Evolutionary conservation across 1,140 invertebrate genomes (phyloP).

Genomic region (Philotrypesis tridentata): DNA sequence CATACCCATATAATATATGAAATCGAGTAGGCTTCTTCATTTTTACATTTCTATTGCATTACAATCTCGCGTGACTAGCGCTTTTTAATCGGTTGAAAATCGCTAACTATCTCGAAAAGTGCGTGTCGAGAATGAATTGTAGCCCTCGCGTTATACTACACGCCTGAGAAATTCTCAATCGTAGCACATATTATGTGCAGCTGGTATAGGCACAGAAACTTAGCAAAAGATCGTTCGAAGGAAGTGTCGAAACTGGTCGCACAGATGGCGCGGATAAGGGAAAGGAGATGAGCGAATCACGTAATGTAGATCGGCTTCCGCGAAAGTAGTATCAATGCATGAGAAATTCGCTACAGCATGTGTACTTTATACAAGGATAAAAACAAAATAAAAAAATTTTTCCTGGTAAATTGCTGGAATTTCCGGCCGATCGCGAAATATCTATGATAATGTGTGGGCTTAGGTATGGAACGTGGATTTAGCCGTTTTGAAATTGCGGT

Average conservation of each 20-base stretch:
- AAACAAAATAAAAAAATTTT: conserved; percentile 10
- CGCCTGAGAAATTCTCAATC: conserved; percentile 15
- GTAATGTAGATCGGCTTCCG: conserved; percentile 1
- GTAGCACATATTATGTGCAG: not conserved
- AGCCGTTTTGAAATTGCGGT: not conserved
- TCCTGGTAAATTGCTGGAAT: not conserved
- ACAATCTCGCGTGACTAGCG: not conserved
- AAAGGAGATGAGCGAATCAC: not conserved
- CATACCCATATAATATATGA: not conserved
- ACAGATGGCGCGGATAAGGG: not conserved
- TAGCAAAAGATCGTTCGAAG: conserved; percentile 34
- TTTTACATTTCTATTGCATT: not conserved
- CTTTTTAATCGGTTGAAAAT: not conserved
- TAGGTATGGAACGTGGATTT: not conserved
- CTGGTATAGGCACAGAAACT: not conserved
- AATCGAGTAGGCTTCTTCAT: not conserved
- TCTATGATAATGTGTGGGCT: not conserved
- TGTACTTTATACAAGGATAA: not conserved
- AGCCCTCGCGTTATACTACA: not conserved
- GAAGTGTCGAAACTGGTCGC: conserved; percentile 54
- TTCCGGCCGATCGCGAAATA: not conserved
- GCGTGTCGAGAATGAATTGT: not conserved
- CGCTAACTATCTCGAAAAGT: not conserved
- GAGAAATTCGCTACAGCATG: not conserved
- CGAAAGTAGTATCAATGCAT: conserved; percentile 40